A percentile compares a stretch with the other conserved stretches of the same genome.
Evolutionary conservation across 2,113 vertebrate genomes (phyloP).

Genomic region (Excalfactoria chinensis): DNA sequence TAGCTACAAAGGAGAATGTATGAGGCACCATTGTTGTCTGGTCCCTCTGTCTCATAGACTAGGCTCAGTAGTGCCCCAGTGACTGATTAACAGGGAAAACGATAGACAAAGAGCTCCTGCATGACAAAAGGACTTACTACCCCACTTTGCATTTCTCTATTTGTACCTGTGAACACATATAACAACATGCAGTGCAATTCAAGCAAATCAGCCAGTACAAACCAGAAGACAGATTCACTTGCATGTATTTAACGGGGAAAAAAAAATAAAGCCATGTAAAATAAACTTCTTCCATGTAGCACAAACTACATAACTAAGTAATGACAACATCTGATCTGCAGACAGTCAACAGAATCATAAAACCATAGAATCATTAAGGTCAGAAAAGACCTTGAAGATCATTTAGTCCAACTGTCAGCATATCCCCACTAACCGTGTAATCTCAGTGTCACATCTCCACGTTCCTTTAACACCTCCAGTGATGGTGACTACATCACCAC

Average conservation of each 20-base stretch:
- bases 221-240: neutral
- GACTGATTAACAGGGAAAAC: neutral
- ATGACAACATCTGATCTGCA: neutral
- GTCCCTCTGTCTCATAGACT: neutral
- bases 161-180: neutral
- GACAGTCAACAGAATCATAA: neutral
- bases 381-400: too few species aligned
- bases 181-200: neutral
- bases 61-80: neutral
- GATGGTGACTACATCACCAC: too few species aligned
- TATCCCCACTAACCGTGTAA: too few species aligned
- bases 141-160: neutral
- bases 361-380: too few species aligned
- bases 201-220: neutral
- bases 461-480: too few species aligned
- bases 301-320: neutral
- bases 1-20: neutral
- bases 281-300: neutral
- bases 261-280: neutral
- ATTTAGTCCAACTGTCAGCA: too few species aligned
- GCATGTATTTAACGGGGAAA: neutral
- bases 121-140: neutral
- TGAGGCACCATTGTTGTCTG: neutral
- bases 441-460: too few species aligned
- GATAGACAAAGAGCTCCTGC: neutral